Evolutionary conservation across 2,888 invertebrate genomes (phyloP), one percentile per base, ranked within the genome.

Genomic region (Epistrophella euchroma): DNA sequence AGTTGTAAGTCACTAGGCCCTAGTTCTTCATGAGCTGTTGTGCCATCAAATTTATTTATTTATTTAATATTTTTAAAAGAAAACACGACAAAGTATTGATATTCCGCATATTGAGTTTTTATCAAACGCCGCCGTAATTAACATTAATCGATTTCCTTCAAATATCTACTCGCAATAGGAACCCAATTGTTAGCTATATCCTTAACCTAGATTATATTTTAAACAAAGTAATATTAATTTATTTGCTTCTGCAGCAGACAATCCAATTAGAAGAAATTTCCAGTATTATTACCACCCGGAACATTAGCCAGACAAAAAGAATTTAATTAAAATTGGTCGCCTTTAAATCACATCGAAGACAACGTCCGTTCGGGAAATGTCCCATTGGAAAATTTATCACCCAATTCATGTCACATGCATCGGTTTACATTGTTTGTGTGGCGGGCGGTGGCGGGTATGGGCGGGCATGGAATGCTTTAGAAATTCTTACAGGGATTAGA

Each of bases 331-430:
- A 83, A 83, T 78, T 56, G 52, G 13, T 73, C 22, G 62, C 32
- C 56, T 70, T 78, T 78, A 83, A 83, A 83, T 83, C 70, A 70
- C 83, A 45, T 35, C 56, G 62, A 68, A 78, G 78, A 74, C 73
- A 74, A 47, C 62, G 62, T 60, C 50, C 68, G n/a, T 55, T 50
- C 22, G 13, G 22, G 32, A 58, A 47, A 64, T 55, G 72, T 77
- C 82, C 58, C 35, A 32, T 52, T 64, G 40, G 66, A 66, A 43
- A 72, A 82, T 82, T 72, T 77, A 82, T 82, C 72, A 56, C 77
- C 72, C 58, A 60, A 28, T 72, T 82, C 56, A 52, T 82, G 76
- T 75, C 76, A 58, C 55, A 64, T 72, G 55, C 64, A 72, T n/a
- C n/a, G n/a, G 45, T 28, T 62, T 17, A 32, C 35, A 71, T 52